phyloP scores from a whole-genome alignment of 2,113 vertebrate species.

The Bettongia penicillata region DNA sequence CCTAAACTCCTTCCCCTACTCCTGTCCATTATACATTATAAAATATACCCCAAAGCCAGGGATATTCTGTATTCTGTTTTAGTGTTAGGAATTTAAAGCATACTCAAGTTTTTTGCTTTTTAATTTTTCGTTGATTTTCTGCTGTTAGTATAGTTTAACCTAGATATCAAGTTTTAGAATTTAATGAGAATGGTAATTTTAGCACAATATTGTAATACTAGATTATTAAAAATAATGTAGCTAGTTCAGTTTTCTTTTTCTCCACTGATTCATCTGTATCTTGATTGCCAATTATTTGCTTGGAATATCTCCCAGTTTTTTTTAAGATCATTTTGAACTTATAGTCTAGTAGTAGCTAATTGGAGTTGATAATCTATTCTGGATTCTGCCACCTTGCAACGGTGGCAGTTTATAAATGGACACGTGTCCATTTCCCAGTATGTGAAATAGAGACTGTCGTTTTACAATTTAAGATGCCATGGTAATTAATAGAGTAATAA shows the following conservation, averaged over 20 bases:
- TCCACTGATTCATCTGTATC: neutral
- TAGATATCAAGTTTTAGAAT: constrained; percentile 19
- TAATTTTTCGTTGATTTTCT: constrained; percentile 2
- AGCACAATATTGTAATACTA: constrained; percentile 35
- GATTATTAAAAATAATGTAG: constrained; percentile 43
- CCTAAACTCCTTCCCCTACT: neutral
- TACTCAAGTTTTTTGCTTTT: constrained; percentile 21
- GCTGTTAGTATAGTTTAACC: constrained; percentile 16
- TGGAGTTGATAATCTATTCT: constrained; percentile 14
- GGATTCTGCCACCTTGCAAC: neutral
- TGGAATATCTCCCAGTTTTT: constrained; percentile 55
- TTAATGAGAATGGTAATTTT: constrained; percentile 33
- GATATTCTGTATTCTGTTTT: constrained; percentile 21
- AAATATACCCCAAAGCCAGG: neutral
- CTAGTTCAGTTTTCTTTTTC: constrained; percentile 18
- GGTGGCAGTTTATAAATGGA: neutral
- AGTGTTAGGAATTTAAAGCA: constrained; percentile 31
- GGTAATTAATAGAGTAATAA: constrained; percentile 47
- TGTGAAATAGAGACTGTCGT: neutral
- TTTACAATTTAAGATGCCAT: neutral
- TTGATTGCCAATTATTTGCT: constrained; percentile 38
- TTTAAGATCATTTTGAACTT: constrained; percentile 24
- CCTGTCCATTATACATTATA: neutral
- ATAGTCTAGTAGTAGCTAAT: neutral
- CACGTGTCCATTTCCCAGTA: neutral